Evolutionary conservation across 2,113 vertebrate species (phyloP), one percentile per base, ranked within the genome.

Genomic region (Desmodus rotundus): DNA sequence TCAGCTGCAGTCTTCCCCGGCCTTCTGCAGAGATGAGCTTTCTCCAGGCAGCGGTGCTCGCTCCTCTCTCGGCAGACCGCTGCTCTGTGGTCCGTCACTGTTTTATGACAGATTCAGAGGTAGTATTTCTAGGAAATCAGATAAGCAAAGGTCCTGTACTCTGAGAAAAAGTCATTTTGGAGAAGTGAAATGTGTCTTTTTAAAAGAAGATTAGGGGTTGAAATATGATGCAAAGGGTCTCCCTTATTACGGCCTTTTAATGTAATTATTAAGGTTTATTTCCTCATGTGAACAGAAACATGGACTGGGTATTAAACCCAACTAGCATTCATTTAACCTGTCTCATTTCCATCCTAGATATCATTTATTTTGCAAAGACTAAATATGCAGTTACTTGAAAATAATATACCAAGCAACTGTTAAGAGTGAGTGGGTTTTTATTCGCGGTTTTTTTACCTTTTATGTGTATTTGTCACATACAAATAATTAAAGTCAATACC

Each of bases 241-340:
- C 36, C 31, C 78, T 94, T 13, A 50, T 36, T 6, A 28, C 33
- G 7, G 31, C 63, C 19, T 90, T 89, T 88, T 92, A 65, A 88
- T 76, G 7, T 56, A 73, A 87, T 92, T 84, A 78, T 76, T 87
- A 93, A 94, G 33, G 91, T 83, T 93, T 96, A 89, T 87, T 95
- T 95, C 68, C 33, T 96, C 68, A 84, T 93, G 45, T 58, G 54
- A 93, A 89, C 80, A 89, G 94, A 96, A 96, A 83, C 43, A 94
- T 92, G 56, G 36, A 45, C 88, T 43, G 91, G 38, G 91, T 95
- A 91, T 85, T 72, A 90, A 97, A 91, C 31, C 36, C 38, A 94
- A 47, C 56, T 33, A 87, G 45, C 68, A 70, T 90, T 92, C 73
- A 89, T 77, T 94, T 88, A 74, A 76, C 24, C 45, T 78, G 41